A percentile compares a stretch with the other conserved stretches of the same genome.
Conservation (phyloP, 2,888 invertebrate genomes). For the Lamellibrachia satsuma region DNA sequence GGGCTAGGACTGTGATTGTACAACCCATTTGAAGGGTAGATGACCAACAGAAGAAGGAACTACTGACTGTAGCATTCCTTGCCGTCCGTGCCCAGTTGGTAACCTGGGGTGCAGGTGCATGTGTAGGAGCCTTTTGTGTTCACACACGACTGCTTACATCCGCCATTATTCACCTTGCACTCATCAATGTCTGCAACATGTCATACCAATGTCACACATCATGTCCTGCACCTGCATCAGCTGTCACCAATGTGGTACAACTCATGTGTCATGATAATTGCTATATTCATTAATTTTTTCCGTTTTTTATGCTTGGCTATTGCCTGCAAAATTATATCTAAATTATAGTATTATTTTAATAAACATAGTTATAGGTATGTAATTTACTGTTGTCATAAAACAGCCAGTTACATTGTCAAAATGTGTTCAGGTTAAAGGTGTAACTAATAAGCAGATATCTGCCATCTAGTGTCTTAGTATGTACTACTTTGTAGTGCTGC, state of each 20-base stretch:
- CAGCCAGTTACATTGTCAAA: not conserved
- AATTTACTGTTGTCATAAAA: not conserved
- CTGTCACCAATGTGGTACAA: not conserved
- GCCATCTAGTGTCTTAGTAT: not conserved
- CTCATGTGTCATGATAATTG: not conserved
- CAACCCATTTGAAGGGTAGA: not conserved
- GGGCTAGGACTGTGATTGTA: not conserved
- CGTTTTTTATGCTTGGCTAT: not conserved
- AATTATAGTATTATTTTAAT: not conserved
- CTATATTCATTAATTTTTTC: not conserved
- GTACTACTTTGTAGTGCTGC: not conserved
- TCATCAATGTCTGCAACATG: slow-evolving; percentile 62
- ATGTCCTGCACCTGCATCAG: not conserved
- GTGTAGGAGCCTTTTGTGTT: slow-evolving; percentile 64
- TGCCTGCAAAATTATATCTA: not conserved
- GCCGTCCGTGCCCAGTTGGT: slow-evolving; percentile 64
- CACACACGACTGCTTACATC: slow-evolving; percentile 63
- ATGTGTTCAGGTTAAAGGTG: not conserved
- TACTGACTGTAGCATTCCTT: slow-evolving; percentile 63
- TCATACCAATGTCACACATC: not conserved
- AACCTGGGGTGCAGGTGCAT: slow-evolving; percentile 64
- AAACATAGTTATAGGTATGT: not conserved
- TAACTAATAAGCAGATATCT: not conserved
- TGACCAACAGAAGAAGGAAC: not conserved
- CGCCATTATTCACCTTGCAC: slow-evolving; percentile 59